Evolutionary conservation across 2,113 vertebrate genomes (phyloP).

Genomic region (Tyrannus savana): DNA sequence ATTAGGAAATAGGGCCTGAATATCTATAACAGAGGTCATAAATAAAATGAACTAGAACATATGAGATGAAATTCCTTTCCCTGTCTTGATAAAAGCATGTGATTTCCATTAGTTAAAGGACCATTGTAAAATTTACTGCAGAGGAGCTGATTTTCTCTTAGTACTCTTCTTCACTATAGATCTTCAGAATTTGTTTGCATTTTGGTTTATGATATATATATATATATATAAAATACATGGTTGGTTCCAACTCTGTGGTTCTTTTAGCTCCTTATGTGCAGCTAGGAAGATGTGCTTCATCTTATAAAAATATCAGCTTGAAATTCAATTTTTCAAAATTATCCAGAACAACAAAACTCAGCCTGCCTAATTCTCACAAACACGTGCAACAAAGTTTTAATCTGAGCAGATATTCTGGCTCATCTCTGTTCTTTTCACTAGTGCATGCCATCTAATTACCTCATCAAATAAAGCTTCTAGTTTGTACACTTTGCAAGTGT

Average conservation of each 20-base stretch:
- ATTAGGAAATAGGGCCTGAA: not conserved
- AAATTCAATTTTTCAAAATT: not conserved
- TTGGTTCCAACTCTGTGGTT: not conserved
- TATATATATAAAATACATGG: not conserved
- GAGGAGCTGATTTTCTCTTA: not conserved
- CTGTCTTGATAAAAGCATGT: not conserved
- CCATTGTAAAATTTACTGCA: conserved; percentile 24
- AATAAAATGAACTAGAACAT: conserved; percentile 18
- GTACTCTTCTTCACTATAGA: not conserved
- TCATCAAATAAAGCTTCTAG: not conserved
- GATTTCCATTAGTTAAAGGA: conserved; percentile 31
- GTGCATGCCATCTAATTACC: not conserved
- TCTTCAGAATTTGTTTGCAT: not conserved
- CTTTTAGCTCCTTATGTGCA: not conserved
- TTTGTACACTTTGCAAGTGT: not conserved
- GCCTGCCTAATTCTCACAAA: not conserved
- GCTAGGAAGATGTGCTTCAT: not conserved
- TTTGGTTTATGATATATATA: not conserved
- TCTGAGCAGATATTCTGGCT: not conserved
- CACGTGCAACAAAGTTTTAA: not conserved
- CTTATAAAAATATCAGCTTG: not conserved
- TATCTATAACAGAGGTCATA: not conserved
- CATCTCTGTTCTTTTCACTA: not conserved
- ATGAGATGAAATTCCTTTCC: not conserved
- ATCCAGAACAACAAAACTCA: not conserved